Conservation (phyloP, 2,113 vertebrate species). For the Pangasianodon gigas region DNA sequence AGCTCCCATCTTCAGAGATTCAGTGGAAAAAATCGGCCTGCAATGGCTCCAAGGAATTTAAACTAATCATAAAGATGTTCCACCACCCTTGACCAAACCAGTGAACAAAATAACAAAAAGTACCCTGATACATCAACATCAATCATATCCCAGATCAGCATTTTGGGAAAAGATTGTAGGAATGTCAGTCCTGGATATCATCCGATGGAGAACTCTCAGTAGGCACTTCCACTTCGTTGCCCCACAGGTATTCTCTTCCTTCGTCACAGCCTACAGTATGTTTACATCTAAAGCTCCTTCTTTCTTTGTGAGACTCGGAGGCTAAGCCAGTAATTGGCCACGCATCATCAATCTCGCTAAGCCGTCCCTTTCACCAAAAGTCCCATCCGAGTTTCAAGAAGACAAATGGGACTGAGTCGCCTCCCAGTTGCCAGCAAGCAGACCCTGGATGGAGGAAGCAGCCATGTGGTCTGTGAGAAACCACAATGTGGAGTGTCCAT, state of each 20-base stretch:
- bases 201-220: background rate
- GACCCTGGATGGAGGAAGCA: conserved; percentile 47
- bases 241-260: conserved; percentile 67
- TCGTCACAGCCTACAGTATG: conserved; percentile 52
- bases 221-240: conserved; percentile 24
- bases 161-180: background rate
- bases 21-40: background rate
- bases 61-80: conserved; percentile 9
- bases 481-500: conserved; percentile 48
- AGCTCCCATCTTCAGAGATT: conserved; percentile 37
- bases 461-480: conserved; percentile 47
- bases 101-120: background rate
- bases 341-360: conserved; percentile 75
- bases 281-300: conserved; percentile 69
- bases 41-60: conserved; percentile 58
- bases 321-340: conserved; percentile 77
- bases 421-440: conserved; percentile 50
- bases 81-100: background rate
- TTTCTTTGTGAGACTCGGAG: conserved; percentile 65
- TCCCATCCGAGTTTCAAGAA: conserved; percentile 67
- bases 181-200: background rate
- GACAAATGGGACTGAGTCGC: conserved; percentile 62
- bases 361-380: conserved; percentile 63
- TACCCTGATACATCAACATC: background rate
- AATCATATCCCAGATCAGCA: background rate